Base-by-base conservation (phyloP, 2,113 vertebrate genomes). In the Daphoenositta chrysoptera region DNA sequence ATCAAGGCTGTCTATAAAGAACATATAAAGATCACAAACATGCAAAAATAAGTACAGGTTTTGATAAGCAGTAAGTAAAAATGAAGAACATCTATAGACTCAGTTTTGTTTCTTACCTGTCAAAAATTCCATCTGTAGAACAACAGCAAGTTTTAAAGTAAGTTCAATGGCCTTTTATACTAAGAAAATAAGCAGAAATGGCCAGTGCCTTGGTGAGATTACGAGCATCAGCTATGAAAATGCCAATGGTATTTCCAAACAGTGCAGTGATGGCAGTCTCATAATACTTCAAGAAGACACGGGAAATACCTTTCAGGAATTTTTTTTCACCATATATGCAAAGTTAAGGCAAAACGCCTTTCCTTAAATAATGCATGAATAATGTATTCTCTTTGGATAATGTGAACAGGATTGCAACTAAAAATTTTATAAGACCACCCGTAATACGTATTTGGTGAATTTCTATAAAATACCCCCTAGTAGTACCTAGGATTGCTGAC, bases 381-480 rank as follows among this genome's bases (percentile, higher is more conserved):
- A 92, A 91, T 53, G 23, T 26, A 87, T 78, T 89, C 22, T 93
- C 76, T 89, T 82, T 35, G 60, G 81, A 85, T 57, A 92, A 95
- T 39, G 31, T 24, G 75, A 85, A 89, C 48, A 81, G 48, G 22
- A 81, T 60, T 71, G 35, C 24, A 96, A 51, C 28, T 8, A 45
- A 44, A 83, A 44, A 23, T 8, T 84, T 71, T 54, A 18, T 58
- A 73, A 89, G 39, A 70, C 23, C 27, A 77, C 51, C 26, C 4
- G 0, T 63, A 85, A 75, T 3, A 63, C 16, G 11, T 48, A 53
- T 77, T 77, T 69, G 20, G 7, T 69, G 33, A 71, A 72, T 72
- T 83, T 54, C 13, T 68, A 6, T n/a, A 68, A 70, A 80, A 48
- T 30, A 14, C 1, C 3, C 4, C 12, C 6, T 15, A 24, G 5